Percentiles rank a stretch among this genome's conserved stretches.
phyloP scores from a whole-genome alignment of 2,113 vertebrate species.

The Plestiodon gilberti region DNA sequence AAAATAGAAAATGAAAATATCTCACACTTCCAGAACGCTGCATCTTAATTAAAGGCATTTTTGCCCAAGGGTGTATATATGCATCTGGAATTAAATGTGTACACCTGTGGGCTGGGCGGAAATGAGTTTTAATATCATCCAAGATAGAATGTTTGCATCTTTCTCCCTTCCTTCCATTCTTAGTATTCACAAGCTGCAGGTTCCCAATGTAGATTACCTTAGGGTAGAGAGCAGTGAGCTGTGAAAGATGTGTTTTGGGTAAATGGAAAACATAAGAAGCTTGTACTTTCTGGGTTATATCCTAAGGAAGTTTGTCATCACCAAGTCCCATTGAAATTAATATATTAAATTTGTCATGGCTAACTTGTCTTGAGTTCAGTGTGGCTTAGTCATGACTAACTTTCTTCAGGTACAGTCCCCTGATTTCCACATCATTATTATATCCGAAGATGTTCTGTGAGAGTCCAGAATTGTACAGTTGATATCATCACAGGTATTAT shows the following conservation, averaged over 20 bases:
- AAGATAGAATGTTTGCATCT: neutral
- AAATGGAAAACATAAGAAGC: neutral
- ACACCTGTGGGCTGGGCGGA: too few relatives aligned
- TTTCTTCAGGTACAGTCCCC: too few relatives aligned
- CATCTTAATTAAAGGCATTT: too few relatives aligned
- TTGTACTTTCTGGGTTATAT: neutral
- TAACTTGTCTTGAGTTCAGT: too few relatives aligned
- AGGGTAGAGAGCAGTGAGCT: too few relatives aligned
- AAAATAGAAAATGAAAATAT: neutral
- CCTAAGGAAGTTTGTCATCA: too few relatives aligned
- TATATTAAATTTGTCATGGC: too few relatives aligned
- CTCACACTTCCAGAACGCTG: neutral
- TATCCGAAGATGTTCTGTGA: neutral
- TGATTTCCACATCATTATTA: neutral
- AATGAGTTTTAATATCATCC: neutral
- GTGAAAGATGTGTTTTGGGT: neutral
- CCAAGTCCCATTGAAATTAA: too few relatives aligned
- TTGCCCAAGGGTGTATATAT: too few relatives aligned
- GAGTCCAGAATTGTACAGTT: neutral
- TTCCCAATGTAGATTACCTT: neutral
- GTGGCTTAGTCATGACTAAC: too few relatives aligned
- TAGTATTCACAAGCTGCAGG: neutral
- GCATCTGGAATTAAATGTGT: too few relatives aligned
- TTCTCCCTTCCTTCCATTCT: neutral
- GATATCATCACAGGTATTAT: neutral